Base-by-base conservation (phyloP, 2,113 vertebrate species). In the Heteronetta atricapilla region DNA sequence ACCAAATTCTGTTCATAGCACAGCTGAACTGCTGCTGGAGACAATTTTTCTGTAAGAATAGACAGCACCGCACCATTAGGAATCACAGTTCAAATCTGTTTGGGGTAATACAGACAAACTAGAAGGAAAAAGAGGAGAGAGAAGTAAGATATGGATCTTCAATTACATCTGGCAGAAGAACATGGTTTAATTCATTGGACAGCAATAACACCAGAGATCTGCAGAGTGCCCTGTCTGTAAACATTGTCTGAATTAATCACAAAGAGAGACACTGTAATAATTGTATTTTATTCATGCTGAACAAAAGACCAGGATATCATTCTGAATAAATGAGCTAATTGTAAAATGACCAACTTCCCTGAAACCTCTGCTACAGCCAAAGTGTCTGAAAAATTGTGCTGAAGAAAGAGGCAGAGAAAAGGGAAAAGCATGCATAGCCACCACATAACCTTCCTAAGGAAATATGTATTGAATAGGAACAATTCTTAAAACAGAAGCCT, bases 91-190 rank as follows among this genome's bases (percentile, higher is more conserved):
- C 77, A 94, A 94, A 89, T 74, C 46, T 94, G 7, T 76, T 86
- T 66, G 50, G 44, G 7, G 6, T 77, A 80, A 63, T 56, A 64
- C 26, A 77, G 90, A 50, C 23, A 85, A 82, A 82, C 31, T 38
- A 55, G 67, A 82, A 82, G 21, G 56, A 52, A 95, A 89, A 85
- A 69, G 16, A 56, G 18, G 23, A 77, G 34, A 75, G 26, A 84
- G 63, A 82, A 64, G 66, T n/a, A 91, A 89, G 94, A 94, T 95
- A 94, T 3, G 46, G 46, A 94, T 97, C 82, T 94, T 60, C 90
- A 97, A 96, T 94, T 97, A 88, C 76, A 93, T 74, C 40, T 69
- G 67, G 42, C 72, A 95, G 91, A 92, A 90, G 56, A 81, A 88
- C 0, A 0, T 67, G 50, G 63, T 86, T 90, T 74, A 91, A 88